These are phyloP conservation scores for Gymnocephalus cernua DNA, from an alignment of 2,113 vertebrate species.

Conservation along the genomic window DNA sequence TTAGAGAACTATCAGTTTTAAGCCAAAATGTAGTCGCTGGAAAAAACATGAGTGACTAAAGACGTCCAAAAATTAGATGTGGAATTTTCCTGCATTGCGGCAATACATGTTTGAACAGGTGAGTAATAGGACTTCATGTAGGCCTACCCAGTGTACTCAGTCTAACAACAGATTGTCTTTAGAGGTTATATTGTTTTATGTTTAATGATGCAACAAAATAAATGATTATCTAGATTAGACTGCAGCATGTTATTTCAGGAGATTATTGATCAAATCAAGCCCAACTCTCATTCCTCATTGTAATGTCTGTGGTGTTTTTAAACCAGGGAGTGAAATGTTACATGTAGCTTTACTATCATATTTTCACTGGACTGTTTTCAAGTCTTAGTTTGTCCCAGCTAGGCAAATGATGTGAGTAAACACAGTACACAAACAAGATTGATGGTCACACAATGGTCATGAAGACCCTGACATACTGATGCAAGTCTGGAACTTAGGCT, in stretches of 20 bases:
- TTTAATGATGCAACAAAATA: constrained; percentile 2
- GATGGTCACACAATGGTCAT: constrained; percentile 24
- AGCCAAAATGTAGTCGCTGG: background rate
- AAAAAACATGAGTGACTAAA: background rate
- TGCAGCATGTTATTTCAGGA: background rate
- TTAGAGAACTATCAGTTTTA: background rate
- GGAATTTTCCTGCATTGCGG: background rate
- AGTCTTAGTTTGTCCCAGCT: constrained; percentile 19
- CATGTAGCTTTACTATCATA: background rate
- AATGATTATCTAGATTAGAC: background rate
- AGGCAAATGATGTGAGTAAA: background rate
- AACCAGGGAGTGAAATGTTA: background rate
- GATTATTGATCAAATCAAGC: constrained; percentile 7
- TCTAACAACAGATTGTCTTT: background rate
- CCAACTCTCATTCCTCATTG: background rate
- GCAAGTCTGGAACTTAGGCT: background rate
- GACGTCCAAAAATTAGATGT: background rate
- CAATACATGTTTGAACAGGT: constrained; percentile 42
- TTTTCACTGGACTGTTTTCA: constrained; percentile 36
- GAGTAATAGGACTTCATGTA: constrained; percentile 6
- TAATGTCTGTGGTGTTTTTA: background rate
- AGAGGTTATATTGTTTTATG: background rate
- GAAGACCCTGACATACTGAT: background rate
- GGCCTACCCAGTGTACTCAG: background rate
- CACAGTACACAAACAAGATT: constrained; percentile 25